Base-by-base conservation (phyloP, 2,888 invertebrate species). In the Tipula helvola region DNA sequence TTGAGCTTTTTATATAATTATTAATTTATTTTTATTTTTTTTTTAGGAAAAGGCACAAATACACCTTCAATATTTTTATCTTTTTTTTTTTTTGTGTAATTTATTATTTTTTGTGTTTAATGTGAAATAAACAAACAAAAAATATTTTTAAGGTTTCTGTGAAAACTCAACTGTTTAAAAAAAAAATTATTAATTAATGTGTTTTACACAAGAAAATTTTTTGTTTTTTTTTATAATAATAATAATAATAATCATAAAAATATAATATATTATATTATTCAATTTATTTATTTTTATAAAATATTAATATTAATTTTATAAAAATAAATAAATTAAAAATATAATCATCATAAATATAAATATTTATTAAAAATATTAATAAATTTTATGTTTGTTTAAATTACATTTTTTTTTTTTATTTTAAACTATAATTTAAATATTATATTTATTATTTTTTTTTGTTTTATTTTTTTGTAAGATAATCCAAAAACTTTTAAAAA, bases 21-120 rank as follows among this genome's bases (percentile, higher is more conserved):
- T 71, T 28, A 71, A 71, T 71, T 71, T 57, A 39, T 39, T 39
- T 39, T 28, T 28, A 1, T 28, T n/a, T 52, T n/a, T 52, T n/a
- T 57, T 71, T 71, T 71, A 71, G 71, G 71, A 71, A 71, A 71
- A 71, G 71, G 71, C 71, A 71, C 71, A 71, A 71, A 71, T 71
- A 71, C 71, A 71, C 71, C 71, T 71, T 71, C 71, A 71, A 71
- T 71, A 71, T 71, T 28, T 52, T 18, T 10, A 71, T 28, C n/a
- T 28, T 71, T 28, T 71, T 28, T 28, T 28, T 28, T 28, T 28
- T 28, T 28, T 28, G 28, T 28, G 28, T 71, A 28, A 71, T 71
- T 57, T 71, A 52, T 52, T 52, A 52, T 52, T 52, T n/a, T 47
- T 52, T 71, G 71, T 71, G 18, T 71, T 28, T 28, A 28, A 71